These are phyloP conservation scores for Todiramphus saurophagus DNA, from an alignment of 2,113 vertebrate species.

Conservation along the genomic window DNA sequence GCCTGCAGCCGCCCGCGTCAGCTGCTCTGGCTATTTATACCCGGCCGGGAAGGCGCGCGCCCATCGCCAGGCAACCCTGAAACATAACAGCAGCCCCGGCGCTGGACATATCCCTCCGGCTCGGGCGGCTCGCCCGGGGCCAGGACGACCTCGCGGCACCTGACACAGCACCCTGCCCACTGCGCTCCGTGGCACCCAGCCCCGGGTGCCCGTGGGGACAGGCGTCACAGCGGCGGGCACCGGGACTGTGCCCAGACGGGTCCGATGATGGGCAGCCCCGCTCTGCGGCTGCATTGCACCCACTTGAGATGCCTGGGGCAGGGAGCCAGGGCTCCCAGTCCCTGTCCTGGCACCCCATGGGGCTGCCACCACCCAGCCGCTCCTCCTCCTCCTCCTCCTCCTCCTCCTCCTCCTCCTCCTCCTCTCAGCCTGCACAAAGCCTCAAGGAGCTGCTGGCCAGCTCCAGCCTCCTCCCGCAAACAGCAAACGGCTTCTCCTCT, in stretches of 20 bases:
- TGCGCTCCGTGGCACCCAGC: neutral
- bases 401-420: neutral
- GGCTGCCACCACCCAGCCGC: neutral
- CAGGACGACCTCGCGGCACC: neutral
- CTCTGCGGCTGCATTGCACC: neutral
- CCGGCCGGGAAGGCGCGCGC: slow-evolving; percentile 45
- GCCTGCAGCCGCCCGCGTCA: slow-evolving; percentile 16
- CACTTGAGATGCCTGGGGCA: neutral
- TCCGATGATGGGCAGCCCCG: neutral
- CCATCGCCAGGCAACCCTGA: slow-evolving; percentile 71
- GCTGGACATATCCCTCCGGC: slow-evolving; percentile 4
- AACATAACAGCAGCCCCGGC: slow-evolving; percentile 73
- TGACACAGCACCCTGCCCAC: neutral
- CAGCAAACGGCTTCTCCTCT: slow-evolving; percentile 51
- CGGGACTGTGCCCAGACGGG: neutral
- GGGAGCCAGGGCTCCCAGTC: neutral
- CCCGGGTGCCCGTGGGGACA: neutral
- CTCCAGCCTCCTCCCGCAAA: slow-evolving; percentile 41
- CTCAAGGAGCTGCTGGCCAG: neutral
- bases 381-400: neutral
- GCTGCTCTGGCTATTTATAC: slow-evolving; percentile 78
- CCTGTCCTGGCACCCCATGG: neutral
- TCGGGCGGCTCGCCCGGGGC: slow-evolving; percentile 13
- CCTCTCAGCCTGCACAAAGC: neutral
- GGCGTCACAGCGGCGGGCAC: neutral